These are phyloP conservation scores for Zaprionus ornatus DNA, from an alignment of 1,140 invertebrate species.

Conservation along the genomic window DNA sequence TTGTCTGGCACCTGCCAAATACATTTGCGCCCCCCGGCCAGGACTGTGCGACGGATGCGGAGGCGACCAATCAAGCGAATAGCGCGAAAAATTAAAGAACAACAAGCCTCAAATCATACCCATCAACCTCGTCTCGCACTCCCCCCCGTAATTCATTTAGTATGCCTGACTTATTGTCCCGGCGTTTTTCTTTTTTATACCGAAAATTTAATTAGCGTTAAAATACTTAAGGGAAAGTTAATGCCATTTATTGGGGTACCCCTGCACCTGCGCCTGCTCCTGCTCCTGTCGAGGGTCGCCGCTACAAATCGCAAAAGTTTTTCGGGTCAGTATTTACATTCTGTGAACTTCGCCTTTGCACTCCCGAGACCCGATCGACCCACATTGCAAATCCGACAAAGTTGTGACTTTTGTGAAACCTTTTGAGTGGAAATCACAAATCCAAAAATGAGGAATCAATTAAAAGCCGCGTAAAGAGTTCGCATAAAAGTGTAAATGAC, in stretches of 20 bases:
- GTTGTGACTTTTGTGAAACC: conserved; percentile 55
- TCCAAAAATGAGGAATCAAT: conserved; percentile 44
- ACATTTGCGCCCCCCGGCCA: conserved; percentile 1
- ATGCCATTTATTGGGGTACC: conserved; percentile 31
- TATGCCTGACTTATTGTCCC: conserved; percentile 71
- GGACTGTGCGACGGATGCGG: neutral
- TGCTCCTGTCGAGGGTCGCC: neutral
- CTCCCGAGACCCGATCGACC: conserved; percentile 14
- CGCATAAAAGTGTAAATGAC: neutral
- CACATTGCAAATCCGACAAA: conserved; percentile 53
- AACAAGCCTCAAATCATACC: conserved; percentile 41
- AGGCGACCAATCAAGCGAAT: conserved; percentile 53
- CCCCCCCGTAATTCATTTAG: conserved; percentile 55
- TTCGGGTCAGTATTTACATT: conserved; percentile 63
- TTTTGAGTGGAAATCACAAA: conserved; percentile 36
- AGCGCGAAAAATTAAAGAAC: conserved; percentile 75
- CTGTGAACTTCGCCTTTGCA: neutral
- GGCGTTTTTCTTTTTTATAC: conserved; percentile 32
- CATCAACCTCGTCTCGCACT: neutral
- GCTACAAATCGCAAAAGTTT: conserved; percentile 57
- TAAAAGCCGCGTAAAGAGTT: conserved; percentile 37
- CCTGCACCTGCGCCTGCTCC: neutral
- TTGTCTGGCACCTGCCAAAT: conserved; percentile 44
- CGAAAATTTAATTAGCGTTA: conserved; percentile 70
- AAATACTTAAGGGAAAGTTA: conserved; percentile 61